Percentiles rank a stretch among this genome's conserved stretches.
phyloP scores from a whole-genome alignment of 2,113 vertebrate genomes.

The Suricata suricatta region DNA sequence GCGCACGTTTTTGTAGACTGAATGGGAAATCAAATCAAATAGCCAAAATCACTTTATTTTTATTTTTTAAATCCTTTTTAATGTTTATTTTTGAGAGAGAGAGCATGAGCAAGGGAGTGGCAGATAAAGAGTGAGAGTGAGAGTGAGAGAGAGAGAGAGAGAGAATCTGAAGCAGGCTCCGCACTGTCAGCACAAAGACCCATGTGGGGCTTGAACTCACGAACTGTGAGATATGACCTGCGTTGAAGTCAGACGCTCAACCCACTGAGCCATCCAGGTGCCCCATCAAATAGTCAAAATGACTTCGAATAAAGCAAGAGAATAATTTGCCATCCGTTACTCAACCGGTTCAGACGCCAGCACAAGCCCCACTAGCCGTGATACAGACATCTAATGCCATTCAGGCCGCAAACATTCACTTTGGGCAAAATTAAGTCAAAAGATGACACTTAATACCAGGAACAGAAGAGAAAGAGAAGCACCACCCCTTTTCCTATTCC shows the following conservation, averaged over 20 bases:
- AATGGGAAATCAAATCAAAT: background rate
- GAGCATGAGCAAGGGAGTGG: too few relatives aligned
- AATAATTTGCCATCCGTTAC: background rate
- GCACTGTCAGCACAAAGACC: too few relatives aligned
- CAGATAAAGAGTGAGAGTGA: too few relatives aligned
- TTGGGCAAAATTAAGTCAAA: constrained; percentile 7
- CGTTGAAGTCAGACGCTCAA: too few relatives aligned
- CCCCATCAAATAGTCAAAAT: background rate
- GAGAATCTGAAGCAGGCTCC: too few relatives aligned
- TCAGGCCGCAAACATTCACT: background rate
- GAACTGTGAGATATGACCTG: too few relatives aligned
- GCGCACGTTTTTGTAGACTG: background rate
- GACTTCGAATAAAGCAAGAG: constrained; percentile 8
- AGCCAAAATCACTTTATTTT: background rate
- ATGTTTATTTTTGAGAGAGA: too few relatives aligned
- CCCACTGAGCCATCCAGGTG: too few relatives aligned
- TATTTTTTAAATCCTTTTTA: too few relatives aligned
- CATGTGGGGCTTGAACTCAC: too few relatives aligned
- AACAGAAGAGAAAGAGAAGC: background rate
- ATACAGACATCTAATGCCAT: background rate
- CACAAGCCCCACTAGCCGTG: background rate
- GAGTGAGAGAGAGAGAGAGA: too few relatives aligned
- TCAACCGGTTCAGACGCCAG: constrained; percentile 9
- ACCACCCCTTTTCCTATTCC: background rate
- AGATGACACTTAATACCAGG: background rate